These are phyloP conservation scores for Mystacides longicornis DNA, from an alignment of 2,888 invertebrate species.

Conservation along the genomic window DNA sequence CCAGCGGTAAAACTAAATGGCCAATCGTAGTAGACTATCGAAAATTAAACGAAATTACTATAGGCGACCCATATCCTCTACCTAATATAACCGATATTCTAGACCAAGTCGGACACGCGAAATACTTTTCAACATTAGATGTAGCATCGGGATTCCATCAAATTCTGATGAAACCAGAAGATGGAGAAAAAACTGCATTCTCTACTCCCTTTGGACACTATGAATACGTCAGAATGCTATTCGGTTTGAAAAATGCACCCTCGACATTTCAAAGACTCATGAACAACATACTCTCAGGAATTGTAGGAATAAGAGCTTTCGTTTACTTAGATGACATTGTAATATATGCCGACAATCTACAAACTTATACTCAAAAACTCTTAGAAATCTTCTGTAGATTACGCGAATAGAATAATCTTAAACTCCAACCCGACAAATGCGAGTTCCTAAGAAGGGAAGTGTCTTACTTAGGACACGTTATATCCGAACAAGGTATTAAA, in stretches of 20 bases:
- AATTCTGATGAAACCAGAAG: conserved; percentile 29
- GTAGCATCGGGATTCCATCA: conserved; percentile 35
- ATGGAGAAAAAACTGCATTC: conserved; percentile 33
- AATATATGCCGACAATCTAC: conserved; percentile 27
- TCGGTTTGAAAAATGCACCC: conserved; percentile 36
- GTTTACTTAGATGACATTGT: conserved; percentile 33
- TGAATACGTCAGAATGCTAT: conserved; percentile 32
- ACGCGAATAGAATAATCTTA: conserved; percentile 22
- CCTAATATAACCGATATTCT: conserved; percentile 33
- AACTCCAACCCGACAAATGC: conserved; percentile 28
- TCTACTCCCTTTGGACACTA: conserved; percentile 31
- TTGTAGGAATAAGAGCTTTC: conserved; percentile 31
- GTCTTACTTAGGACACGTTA: conserved; percentile 30
- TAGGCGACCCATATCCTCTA: conserved; percentile 32
- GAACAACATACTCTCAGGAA: conserved; percentile 32
- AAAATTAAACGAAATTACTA: conserved; percentile 33
- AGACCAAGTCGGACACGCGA: conserved; percentile 32
- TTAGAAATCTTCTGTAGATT: conserved; percentile 20
- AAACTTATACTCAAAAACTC: conserved; percentile 23
- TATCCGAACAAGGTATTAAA: conserved; percentile 26
- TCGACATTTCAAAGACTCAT: conserved; percentile 35
- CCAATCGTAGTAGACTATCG: conserved; percentile 34
- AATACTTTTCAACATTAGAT: conserved; percentile 33
- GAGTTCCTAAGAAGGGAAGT: conserved; percentile 29
- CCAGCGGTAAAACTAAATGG: conserved; percentile 29